A percentile compares a stretch with the other conserved stretches of the same genome.
phyloP scores from a whole-genome alignment of 1,140 invertebrate genomes.

The Calephelis virginiensis region DNA sequence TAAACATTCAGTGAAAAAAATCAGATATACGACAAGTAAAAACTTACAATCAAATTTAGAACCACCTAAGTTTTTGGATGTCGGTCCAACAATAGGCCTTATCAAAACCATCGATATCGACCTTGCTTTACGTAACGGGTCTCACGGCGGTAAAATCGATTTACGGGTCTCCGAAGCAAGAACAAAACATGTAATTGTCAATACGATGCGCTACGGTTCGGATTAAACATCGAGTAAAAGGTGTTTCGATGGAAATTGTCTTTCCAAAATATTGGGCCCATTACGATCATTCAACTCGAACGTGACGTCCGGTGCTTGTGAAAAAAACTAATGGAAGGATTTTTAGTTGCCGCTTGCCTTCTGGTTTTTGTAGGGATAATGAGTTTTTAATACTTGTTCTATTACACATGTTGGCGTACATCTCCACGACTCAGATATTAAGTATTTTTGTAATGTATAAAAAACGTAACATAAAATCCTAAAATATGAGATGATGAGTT shows the following conservation, averaged over 20 bases:
- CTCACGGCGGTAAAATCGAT: constrained; percentile 30
- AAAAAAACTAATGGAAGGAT: constrained; percentile 44
- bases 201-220: constrained; percentile 29
- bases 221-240: constrained; percentile 36
- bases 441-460: too few species aligned
- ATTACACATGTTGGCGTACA: constrained; percentile 2
- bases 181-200: constrained; percentile 41
- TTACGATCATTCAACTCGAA: constrained; percentile 59
- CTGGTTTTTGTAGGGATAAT: constrained; percentile 43
- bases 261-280: constrained; percentile 45
- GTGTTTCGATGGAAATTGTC: constrained; percentile 33
- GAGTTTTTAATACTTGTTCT: constrained; percentile 43
- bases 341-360: constrained; percentile 44
- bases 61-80: not conserved
- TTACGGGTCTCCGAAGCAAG: constrained; percentile 30
- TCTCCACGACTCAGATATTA: too few species aligned
- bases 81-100: not conserved
- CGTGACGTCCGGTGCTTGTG: constrained; percentile 60
- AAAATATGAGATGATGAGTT: too few species aligned
- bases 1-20: too few species aligned
- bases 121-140: constrained; percentile 55
- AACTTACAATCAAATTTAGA: not conserved
- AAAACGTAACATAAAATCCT: too few species aligned
- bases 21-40: too few species aligned
- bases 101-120: constrained; percentile 27